Percentiles rank a stretch among this genome's conserved stretches.
Evolutionary conservation across 2,888 invertebrate species (phyloP).

Genomic region (Papilio elwesi): DNA sequence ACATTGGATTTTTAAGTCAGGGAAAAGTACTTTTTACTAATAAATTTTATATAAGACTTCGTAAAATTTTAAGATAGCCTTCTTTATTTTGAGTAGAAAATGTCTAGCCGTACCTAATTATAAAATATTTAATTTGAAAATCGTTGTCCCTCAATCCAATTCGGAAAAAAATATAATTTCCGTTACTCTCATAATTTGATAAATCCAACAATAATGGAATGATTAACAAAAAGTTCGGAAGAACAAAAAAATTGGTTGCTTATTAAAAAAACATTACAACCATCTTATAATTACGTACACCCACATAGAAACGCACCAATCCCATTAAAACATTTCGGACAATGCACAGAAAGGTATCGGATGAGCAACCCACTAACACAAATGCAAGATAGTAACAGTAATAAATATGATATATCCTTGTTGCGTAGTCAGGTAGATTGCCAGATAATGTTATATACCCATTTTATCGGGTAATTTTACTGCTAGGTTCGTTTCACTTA

Average conservation of each 20-base stretch:
- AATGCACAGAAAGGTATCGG: conserved; percentile 56
- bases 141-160: conserved; percentile 22
- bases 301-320: conserved; percentile 72
- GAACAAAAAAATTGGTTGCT: conserved; percentile 63
- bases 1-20: neutral
- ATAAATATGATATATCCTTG: conserved; percentile 17
- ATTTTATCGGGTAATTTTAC: conserved; percentile 34
- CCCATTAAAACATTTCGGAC: conserved; percentile 77
- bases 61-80: neutral
- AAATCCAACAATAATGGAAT: conserved; percentile 44
- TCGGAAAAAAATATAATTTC: conserved; percentile 39
- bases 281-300: conserved; percentile 78
- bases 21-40: neutral
- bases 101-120: neutral
- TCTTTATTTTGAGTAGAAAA: too few species aligned
- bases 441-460: conserved; percentile 50
- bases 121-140: neutral
- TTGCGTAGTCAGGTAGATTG: conserved; percentile 55
- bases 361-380: conserved; percentile 51
- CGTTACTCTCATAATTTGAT: conserved; percentile 13
- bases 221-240: conserved; percentile 44
- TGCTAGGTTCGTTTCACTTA: too few species aligned
- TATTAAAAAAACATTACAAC: conserved; percentile 79
- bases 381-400: conserved; percentile 43
- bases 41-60: neutral